phyloP scores from a whole-genome alignment of 2,888 invertebrate species.

The Chydorus sphaericus region DNA sequence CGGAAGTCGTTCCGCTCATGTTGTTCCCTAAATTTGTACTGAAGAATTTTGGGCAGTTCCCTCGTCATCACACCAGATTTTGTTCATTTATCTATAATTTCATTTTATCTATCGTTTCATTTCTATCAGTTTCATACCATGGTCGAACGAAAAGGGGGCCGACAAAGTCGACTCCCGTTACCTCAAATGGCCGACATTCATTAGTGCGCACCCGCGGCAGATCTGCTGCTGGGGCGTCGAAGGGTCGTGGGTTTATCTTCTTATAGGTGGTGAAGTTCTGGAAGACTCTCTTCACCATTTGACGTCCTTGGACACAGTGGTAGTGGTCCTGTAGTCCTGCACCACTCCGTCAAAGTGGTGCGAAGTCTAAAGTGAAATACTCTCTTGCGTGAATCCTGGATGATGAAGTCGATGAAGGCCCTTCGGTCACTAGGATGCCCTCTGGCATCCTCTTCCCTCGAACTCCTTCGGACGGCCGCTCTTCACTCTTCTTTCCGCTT shows the following conservation, averaged over 20 bases:
- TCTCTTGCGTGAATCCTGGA: too few relatives aligned
- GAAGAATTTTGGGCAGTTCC: too few relatives aligned
- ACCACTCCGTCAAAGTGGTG: slow-evolving; percentile 8
- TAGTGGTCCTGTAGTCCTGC: slow-evolving; percentile 15
- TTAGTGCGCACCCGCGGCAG: slow-evolving; percentile 12
- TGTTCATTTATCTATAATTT: neutral
- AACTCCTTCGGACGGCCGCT: too few relatives aligned
- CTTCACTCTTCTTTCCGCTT: too few relatives aligned
- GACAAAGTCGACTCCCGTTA: slow-evolving; percentile 20
- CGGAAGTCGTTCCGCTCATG: too few relatives aligned
- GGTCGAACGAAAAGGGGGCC: too few relatives aligned
- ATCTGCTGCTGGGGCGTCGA: neutral
- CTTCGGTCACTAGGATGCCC: too few relatives aligned
- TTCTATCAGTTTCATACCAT: slow-evolving; percentile 13
- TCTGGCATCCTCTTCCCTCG: too few relatives aligned
- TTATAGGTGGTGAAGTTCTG: slow-evolving; percentile 9
- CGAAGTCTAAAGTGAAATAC: slow-evolving; percentile 14
- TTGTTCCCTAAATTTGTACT: too few relatives aligned
- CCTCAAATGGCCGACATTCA: slow-evolving; percentile 12
- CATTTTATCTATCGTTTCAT: slow-evolving; percentile 6
- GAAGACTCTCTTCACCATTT: slow-evolving; percentile 15
- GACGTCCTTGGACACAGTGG: slow-evolving; percentile 15
- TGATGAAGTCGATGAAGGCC: too few relatives aligned
- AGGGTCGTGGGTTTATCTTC: neutral
- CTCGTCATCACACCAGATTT: too few relatives aligned